phyloP scores from a whole-genome alignment of 2,797 vertebrate genomes.

The Apodemus agrarius region DNA sequence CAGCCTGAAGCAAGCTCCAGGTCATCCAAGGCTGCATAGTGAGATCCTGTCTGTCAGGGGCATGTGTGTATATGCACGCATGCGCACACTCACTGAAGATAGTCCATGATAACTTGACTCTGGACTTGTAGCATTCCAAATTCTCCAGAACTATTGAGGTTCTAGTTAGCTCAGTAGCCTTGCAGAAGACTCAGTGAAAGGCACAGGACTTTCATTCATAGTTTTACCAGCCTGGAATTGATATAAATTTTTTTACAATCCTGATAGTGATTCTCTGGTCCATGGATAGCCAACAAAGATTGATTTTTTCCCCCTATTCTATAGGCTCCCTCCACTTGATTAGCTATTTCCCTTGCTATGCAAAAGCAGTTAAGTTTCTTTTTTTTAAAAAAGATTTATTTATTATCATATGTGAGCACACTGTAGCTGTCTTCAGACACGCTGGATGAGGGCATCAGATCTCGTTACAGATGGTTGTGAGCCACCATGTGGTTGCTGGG shows the following conservation, averaged over 20 bases:
- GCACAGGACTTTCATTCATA: neutral
- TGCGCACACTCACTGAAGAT: neutral
- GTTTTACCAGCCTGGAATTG: neutral
- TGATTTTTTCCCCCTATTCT: too few relatives aligned
- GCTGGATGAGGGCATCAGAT: too few relatives aligned
- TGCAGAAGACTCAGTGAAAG: neutral
- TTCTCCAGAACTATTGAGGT: neutral
- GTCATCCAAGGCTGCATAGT: neutral
- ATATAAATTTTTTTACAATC: neutral
- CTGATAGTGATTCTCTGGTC: too few relatives aligned
- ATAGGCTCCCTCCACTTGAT: too few relatives aligned
- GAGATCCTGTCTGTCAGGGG: neutral
- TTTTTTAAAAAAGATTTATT: too few relatives aligned
- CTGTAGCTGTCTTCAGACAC: too few relatives aligned
- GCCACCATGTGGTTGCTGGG: too few relatives aligned
- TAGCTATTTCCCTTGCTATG: too few relatives aligned
- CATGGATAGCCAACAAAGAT: too few relatives aligned
- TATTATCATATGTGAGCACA: too few relatives aligned
- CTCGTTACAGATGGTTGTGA: too few relatives aligned
- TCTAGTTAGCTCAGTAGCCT: neutral
- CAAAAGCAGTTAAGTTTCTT: too few relatives aligned
- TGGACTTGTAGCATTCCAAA: neutral
- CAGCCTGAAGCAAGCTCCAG: neutral
- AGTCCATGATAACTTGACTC: neutral
- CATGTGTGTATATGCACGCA: rapidly evolving